These are phyloP conservation scores for Pheosia tremula DNA, from an alignment of 2,888 invertebrate genomes.

Conservation along the genomic window DNA sequence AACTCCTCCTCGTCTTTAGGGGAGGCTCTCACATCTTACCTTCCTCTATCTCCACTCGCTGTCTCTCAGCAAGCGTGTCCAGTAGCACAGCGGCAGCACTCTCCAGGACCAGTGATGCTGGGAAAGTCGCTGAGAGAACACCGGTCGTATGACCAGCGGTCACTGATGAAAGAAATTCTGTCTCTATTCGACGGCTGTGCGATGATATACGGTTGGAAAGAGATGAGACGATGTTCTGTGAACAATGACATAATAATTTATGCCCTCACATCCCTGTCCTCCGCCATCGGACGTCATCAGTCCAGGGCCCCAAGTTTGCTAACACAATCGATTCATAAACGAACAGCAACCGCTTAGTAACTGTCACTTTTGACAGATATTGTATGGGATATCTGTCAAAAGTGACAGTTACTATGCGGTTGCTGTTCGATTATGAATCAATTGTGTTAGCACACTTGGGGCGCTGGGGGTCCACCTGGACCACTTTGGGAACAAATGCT, in stretches of 20 bases:
- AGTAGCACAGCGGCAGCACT: conserved; percentile 51
- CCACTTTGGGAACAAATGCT: no score
- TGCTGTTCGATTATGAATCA: no score
- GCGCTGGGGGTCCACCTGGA: no score
- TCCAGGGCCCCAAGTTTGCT: no score
- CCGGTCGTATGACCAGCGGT: conserved; percentile 49
- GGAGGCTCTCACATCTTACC: conserved; percentile 27
- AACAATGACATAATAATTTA: not conserved
- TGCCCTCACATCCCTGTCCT: no score
- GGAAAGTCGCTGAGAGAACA: conserved; percentile 63
- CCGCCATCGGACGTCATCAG: no score
- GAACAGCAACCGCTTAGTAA: no score
- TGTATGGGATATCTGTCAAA: no score
- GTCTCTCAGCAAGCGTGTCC: conserved; percentile 44
- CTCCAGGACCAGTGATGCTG: conserved; percentile 61
- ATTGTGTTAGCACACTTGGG: no score
- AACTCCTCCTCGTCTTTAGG: not conserved
- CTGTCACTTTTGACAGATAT: no score
- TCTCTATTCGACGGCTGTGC: conserved; percentile 66
- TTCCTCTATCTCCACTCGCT: conserved; percentile 35
- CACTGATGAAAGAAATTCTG: conserved; percentile 50
- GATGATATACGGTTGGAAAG: conserved; percentile 52
- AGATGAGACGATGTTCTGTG: conserved; percentile 57
- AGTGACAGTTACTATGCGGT: no score
- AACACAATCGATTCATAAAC: no score